Evolutionary conservation across 2,888 invertebrate genomes (phyloP).

Genomic region (Ramazzottius varieornatus): DNA sequence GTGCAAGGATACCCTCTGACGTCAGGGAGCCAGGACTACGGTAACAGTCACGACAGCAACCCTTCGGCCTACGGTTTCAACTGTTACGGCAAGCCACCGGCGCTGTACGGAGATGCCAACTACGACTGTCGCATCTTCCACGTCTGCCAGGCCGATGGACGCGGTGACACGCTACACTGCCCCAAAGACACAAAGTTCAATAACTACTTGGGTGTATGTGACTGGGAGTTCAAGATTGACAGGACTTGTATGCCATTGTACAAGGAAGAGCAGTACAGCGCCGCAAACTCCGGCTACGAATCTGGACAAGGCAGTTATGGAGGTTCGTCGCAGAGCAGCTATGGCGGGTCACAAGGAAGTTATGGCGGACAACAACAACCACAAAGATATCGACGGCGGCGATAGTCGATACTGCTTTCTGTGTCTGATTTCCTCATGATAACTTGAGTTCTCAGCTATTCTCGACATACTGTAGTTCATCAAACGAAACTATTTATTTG

Average conservation of each 20-base stretch:
- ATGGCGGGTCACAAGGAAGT: neutral
- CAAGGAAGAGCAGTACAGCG: neutral
- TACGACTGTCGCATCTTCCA: slow-evolving; percentile 3
- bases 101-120: neutral
- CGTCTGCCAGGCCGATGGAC: slow-evolving; percentile 1
- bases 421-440: too few relatives aligned
- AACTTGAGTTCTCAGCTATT: too few relatives aligned
- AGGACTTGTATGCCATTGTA: neutral
- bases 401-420: too few relatives aligned
- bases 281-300: neutral
- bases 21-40: too few relatives aligned
- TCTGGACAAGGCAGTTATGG: neutral
- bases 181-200: neutral
- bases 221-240: slow-evolving; percentile 1
- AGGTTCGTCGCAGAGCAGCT: too few relatives aligned
- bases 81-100: neutral
- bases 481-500: too few relatives aligned
- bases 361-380: neutral
- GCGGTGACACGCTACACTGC: neutral
- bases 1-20: too few relatives aligned
- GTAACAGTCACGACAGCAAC: neutral
- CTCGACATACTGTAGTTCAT: too few relatives aligned
- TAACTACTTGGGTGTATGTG: neutral
- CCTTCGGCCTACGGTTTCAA: neutral
- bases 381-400: too few relatives aligned